Evolutionary conservation across 2,797 vertebrate species (phyloP), one percentile per base, ranked within the genome.

Genomic region (Caiman crocodilus): DNA sequence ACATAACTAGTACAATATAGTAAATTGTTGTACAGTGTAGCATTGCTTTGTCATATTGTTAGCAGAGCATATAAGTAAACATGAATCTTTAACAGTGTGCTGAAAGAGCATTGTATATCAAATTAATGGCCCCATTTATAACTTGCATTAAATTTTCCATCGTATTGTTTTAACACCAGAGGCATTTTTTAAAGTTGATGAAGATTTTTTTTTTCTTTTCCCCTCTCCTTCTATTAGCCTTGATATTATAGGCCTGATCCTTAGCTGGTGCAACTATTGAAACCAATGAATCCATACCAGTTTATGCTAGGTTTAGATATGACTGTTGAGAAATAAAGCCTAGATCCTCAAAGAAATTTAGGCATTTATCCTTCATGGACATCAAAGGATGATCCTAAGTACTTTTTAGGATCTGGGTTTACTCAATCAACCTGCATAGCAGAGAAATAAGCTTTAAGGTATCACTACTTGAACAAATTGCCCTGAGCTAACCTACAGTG

Each of bases 61-160:
- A 88, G 25, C 64, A 78, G 0, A 80, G 61, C 58, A 91, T 58
- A 63, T 94, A 92, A 90, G 84, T 93, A 95, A 95, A 93, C 92
- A 92, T 2, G 5, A 30, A 82, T 90, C 16, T 26, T 85, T 91
- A 92, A 94, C 83, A 83, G 75, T 87, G 90, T 81, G 57, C 76
- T 71, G n/a, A 30, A 82, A 63, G 18, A 85, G 26, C 32, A 87
- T 10, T 93, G 69, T 86, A 92, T 79, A 93, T 92, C 79, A 95
- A 96, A 95, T 90, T 93, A 95, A 96, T 94, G 82, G 35, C 28
- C 88, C 71, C 79, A 82, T 95, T 95, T 89, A 91, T 94, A 94
- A 78, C 77, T 85, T 23, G 18, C 60, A 87, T 91, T 84, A 94
- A 81, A 88, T 90, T 92, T 90, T 81, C 84, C 42, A 87, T 84